Evolutionary conservation across 2,113 vertebrate species (phyloP).

Genomic region (Odocoileus virginianus): DNA sequence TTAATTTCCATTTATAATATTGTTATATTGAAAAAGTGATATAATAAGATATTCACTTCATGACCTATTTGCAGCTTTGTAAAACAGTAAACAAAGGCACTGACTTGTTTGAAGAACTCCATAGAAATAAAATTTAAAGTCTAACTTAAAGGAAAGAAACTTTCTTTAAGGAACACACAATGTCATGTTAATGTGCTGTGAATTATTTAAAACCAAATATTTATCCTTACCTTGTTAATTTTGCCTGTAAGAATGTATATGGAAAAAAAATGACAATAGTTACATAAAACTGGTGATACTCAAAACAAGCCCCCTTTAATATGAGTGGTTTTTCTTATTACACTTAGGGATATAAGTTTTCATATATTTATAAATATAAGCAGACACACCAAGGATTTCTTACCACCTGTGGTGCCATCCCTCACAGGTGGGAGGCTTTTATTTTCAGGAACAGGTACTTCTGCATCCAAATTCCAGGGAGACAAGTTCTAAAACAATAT

Average conservation of each 20-base stretch:
- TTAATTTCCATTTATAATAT: not conserved
- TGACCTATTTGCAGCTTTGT: not conserved
- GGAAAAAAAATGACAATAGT: conserved; percentile 53
- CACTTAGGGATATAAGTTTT: not conserved
- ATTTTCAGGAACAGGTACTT: conserved; percentile 46
- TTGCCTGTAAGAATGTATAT: conserved; percentile 66
- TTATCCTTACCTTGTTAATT: conserved; percentile 72
- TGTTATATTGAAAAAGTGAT: not conserved
- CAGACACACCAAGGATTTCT: not conserved
- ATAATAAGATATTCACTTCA: not conserved
- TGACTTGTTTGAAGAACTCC: conserved; percentile 11
- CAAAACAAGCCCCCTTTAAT: conserved; percentile 35
- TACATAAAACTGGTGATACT: not conserved
- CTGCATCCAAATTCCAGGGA: conserved; percentile 56
- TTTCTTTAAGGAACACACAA: not conserved
- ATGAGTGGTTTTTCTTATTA: not conserved
- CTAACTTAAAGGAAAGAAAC: not conserved
- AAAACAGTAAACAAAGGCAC: not conserved
- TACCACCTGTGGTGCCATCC: conserved; percentile 52
- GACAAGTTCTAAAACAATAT: conserved; percentile 61
- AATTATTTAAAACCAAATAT: conserved; percentile 44
- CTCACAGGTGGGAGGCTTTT: conserved; percentile 11
- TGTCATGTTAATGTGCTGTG: not conserved
- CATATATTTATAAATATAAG: not conserved
- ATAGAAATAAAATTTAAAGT: not conserved